Evolutionary conservation across 1,140 invertebrate genomes (phyloP), one percentile per base, ranked within the genome.

Genomic region (Scaptomyza hsui): DNA sequence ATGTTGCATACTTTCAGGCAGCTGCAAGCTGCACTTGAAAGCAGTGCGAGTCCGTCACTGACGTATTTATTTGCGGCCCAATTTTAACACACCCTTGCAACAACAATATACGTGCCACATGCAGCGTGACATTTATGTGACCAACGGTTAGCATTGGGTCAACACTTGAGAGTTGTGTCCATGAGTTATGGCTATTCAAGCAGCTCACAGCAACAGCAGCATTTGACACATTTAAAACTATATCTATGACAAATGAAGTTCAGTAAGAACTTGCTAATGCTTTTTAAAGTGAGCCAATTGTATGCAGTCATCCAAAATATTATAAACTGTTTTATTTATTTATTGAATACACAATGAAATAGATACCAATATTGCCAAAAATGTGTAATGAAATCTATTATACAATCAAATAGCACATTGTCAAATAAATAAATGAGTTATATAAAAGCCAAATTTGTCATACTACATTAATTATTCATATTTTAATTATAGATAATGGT

Each of bases 111-210:
- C 78, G 62, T 79, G 80, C 79, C 80, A 85, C 79, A 85, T 83
- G 72, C 80, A 29, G 26, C 79, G 67, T 72, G 75, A 83, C 80
- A 83, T 75, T 78, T 85, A 83, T 83, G 75, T 72, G 65, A 79
- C 79, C 78, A 78, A 75, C 69, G 15, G 21, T 5, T 29, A 35
- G 29, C 62, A 56, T 44, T 41, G 61, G 37, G 37, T 45, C 45
- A 59, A 57, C 55, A 56, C 68, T 49, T 51, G 51, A 75, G 68
- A 68, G 71, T 15, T 7, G 75, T 75, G 78, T 65, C 80, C 56
- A 80, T 83, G 80, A 83, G 47, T 85, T 79, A 83, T 83, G 76
- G 42, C 72, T 72, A 69, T 83, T 72, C 64, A 61, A 79, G 59
- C 67, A 63, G 35, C 61, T 69, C 63, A n/a, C 64, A 45, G 21